These are phyloP conservation scores for Pammene fasciana DNA, from an alignment of 2,888 invertebrate species.

Conservation along the genomic window DNA sequence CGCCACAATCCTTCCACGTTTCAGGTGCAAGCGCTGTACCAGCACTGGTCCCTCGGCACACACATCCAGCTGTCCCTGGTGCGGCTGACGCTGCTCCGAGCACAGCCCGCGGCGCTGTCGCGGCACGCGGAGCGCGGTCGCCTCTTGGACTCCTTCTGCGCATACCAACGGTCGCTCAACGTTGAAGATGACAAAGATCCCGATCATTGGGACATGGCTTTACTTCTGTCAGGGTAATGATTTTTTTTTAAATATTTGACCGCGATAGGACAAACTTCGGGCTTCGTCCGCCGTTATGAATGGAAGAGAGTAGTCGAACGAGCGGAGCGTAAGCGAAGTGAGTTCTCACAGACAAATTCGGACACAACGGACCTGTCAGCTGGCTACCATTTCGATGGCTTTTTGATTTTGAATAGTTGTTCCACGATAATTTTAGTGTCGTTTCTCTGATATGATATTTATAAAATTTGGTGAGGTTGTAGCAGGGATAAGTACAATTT, in stretches of 20 bases:
- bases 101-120: slow-evolving; percentile 85
- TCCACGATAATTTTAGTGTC: no score
- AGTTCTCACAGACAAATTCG: no score
- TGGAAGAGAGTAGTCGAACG: no score
- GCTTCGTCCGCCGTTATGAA: no score
- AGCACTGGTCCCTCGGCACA: slow-evolving; percentile 88
- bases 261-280: no score
- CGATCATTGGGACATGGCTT: slow-evolving; percentile 91
- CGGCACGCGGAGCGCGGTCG: slow-evolving; percentile 86
- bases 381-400: no score
- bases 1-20: slow-evolving; percentile 43
- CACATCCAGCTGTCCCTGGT: slow-evolving; percentile 87
- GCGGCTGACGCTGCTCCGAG: slow-evolving; percentile 87
- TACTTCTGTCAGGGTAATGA: slow-evolving; percentile 88
- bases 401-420: no score
- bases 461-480: no score
- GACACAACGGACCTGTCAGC: no score
- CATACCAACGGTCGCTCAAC: slow-evolving; percentile 86
- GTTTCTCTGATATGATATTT: no score
- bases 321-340: no score
- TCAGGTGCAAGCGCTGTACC: slow-evolving; percentile 90
- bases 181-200: slow-evolving; percentile 86
- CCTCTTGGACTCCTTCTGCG: slow-evolving; percentile 89
- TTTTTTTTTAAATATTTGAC: neutral
- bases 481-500: no score